Percentiles rank a stretch among this genome's conserved stretches.
These are phyloP conservation scores for Sardinella longiceps DNA, from an alignment of 2,797 vertebrate species.

Conservation along the genomic window DNA sequence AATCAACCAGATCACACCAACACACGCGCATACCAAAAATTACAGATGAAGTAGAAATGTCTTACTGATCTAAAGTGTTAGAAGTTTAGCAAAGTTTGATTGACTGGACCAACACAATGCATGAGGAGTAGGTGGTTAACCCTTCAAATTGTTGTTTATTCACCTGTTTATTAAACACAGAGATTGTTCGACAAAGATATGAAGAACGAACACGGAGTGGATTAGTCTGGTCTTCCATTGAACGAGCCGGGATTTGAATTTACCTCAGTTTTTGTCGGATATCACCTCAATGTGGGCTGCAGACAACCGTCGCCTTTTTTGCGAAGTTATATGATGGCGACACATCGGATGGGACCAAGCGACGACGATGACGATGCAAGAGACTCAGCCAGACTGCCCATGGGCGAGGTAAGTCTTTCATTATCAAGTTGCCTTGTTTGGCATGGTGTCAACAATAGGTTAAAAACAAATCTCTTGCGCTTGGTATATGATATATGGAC, in stretches of 20 bases:
- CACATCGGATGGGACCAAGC: conserved; percentile 80
- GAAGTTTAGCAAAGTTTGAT: not conserved
- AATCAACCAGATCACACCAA: not conserved
- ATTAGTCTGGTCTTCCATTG: conserved; percentile 27
- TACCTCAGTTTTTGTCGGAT: conserved; percentile 28
- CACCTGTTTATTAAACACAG: conserved; percentile 19
- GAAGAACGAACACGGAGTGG: conserved; percentile 42
- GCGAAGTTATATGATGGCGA: conserved; percentile 91
- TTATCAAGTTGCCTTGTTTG: not conserved
- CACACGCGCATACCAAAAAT: not conserved
- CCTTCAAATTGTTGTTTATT: not conserved
- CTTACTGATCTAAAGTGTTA: not conserved
- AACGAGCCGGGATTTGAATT: conserved; percentile 23
- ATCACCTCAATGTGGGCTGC: conserved; percentile 61
- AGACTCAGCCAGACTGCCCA: conserved; percentile 62
- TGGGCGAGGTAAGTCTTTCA: conserved; percentile 71
- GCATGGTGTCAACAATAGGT: not conserved
- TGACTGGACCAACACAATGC: not conserved
- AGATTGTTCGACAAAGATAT: conserved; percentile 31
- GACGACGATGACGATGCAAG: conserved; percentile 74
- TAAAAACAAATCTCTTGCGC: not conserved
- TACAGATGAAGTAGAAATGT: not conserved
- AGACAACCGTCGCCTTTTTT: conserved; percentile 72
- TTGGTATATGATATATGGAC: not conserved
- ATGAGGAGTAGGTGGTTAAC: not conserved